These are phyloP conservation scores for Hydrochoerus hydrochaeris DNA, from an alignment of 2,113 vertebrate species.

Conservation along the genomic window DNA sequence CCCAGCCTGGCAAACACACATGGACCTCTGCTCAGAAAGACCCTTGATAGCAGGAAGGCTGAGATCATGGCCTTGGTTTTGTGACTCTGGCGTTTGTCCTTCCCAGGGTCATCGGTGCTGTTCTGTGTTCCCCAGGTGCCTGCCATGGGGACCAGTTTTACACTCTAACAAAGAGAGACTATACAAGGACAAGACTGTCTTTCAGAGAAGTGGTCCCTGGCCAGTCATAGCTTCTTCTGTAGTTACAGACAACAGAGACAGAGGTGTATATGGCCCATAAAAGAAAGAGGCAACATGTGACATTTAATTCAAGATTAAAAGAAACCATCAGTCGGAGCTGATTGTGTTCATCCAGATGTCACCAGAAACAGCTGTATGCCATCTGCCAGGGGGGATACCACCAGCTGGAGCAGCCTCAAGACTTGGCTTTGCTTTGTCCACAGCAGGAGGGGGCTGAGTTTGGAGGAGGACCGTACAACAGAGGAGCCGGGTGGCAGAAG, in stretches of 20 bases:
- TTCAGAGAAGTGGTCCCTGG: neutral
- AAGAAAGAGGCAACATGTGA: constrained; percentile 70
- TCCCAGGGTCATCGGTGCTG: neutral
- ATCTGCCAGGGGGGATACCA: constrained; percentile 55
- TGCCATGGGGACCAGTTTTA: neutral
- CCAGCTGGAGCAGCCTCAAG: constrained; percentile 23
- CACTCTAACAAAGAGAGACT: neutral
- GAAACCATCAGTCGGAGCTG: constrained; percentile 64
- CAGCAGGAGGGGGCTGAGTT: constrained; percentile 52
- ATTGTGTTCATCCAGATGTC: constrained; percentile 76
- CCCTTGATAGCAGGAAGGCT: neutral
- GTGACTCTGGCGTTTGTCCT: neutral
- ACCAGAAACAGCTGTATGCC: constrained; percentile 64
- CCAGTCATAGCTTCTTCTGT: constrained; percentile 30
- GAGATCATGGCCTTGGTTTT: neutral
- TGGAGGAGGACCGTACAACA: constrained; percentile 50
- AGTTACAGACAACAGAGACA: constrained; percentile 63
- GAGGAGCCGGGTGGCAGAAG: neutral
- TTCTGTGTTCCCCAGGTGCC: neutral
- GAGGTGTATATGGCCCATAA: constrained; percentile 33
- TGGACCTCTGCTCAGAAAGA: neutral
- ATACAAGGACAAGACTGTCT: neutral
- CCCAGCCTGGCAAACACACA: neutral
- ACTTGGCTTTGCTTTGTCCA: neutral
- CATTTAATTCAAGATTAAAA: constrained; percentile 75